Evolutionary conservation across 2,888 invertebrate species (phyloP), one percentile per base, ranked within the genome.

Genomic region (Dicyrtomina minuta): DNA sequence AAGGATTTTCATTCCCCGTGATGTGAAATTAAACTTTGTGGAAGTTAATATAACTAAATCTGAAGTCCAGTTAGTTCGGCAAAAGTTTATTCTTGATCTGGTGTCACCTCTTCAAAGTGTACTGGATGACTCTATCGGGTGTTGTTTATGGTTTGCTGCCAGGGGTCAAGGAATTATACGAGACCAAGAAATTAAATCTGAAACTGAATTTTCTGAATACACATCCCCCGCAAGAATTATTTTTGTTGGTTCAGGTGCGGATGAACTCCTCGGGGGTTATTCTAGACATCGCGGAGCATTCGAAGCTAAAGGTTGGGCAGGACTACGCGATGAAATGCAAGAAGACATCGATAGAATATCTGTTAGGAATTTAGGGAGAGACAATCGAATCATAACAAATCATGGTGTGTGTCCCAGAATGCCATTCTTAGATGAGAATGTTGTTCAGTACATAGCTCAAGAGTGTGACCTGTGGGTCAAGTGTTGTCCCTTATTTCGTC

Each of bases 71-170:
- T 78, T 82, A 60, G 82, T 83, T 77, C 86, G 91, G 77, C 80
- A 83, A 2, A 79, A 81, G 2, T 83, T 82, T 72, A 90, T 95
- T 75, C 86, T 87, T 43, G 87, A 93, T 82, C 85, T 97, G 71
- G 88, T 97, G 55, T 88, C 89, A 82, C 99, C 99, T 0, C 85
- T 91, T 66, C 85, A 87, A 76, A 93, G 94, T 1, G 88, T 99
- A 70, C 83, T 99, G 59, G 99, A 99, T 84, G 98, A 99, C 82
- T 96, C 95, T 80, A 86, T 99, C 62, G 98, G 97, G 0, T 92
- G 91, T 81, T 96, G 92, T n/a, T 84, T 93, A 56, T 99, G 97
- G 96, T 99, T 98, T 86, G 97, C 97, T 26, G 89, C 93, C 58
- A 84, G 89, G 79, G 95, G 90, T 3, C 80, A 83, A 73, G 90